phyloP scores from a whole-genome alignment of 2,888 invertebrate genomes.

The Drosophila mayaguana region DNA sequence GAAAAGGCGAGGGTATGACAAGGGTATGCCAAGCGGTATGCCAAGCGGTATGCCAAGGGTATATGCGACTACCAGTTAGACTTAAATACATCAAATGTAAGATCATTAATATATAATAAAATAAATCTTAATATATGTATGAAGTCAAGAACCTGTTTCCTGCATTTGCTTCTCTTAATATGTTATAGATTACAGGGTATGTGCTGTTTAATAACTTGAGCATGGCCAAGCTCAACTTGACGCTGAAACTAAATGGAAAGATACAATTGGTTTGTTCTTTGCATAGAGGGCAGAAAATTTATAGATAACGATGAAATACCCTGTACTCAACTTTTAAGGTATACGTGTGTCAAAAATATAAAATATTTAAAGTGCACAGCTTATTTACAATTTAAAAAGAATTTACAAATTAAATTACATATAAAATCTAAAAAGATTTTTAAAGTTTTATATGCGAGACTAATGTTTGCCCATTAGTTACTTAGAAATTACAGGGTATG shows the following conservation, averaged over 20 bases:
- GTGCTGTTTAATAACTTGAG: neutral
- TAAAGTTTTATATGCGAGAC: neutral
- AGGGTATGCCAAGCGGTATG: too few relatives aligned
- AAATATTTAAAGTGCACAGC: too few relatives aligned
- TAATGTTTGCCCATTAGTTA: too few relatives aligned
- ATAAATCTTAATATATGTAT: neutral
- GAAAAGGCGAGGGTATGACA: constrained; percentile 7
- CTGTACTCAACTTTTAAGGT: neutral
- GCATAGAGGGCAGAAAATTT: neutral
- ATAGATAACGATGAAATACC: neutral
- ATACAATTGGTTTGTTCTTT: neutral
- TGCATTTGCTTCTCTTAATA: too few relatives aligned
- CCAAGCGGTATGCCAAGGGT: too few relatives aligned
- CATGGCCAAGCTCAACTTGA: neutral
- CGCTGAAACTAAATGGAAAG: neutral
- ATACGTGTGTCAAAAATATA: neutral
- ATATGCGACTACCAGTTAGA: neutral
- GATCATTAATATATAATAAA: neutral
- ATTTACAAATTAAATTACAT: neutral
- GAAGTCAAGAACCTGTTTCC: neutral
- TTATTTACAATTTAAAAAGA: neutral
- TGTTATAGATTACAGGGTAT: neutral
- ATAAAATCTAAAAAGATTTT: too few relatives aligned
- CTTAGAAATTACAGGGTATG: neutral
- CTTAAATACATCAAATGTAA: neutral